Percentiles rank a stretch among this genome's conserved stretches.
Evolutionary conservation across 2,113 vertebrate genomes (phyloP).

Genomic region (Verasper variegatus): DNA sequence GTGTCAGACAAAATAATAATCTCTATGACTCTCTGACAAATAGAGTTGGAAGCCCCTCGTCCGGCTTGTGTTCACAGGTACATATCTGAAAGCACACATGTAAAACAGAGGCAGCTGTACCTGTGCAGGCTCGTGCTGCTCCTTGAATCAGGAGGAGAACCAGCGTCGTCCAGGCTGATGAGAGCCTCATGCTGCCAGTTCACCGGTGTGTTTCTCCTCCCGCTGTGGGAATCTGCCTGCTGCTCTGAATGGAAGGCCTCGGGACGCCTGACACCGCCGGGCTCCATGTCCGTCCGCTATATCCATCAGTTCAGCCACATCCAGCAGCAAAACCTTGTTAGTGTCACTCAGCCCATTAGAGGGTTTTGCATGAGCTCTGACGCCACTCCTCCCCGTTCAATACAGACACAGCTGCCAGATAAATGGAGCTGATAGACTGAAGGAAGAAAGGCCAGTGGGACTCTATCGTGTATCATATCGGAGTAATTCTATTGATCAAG

Average conservation of each 20-base stretch:
- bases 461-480: slow-evolving; percentile 35
- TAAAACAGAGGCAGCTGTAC: slow-evolving; percentile 44
- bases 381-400: slow-evolving; percentile 10
- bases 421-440: slow-evolving; percentile 36
- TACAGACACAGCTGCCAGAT: slow-evolving; percentile 32
- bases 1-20: too few relatives aligned
- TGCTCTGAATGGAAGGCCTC: slow-evolving; percentile 53
- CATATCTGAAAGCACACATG: not conserved
- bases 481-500: slow-evolving; percentile 35
- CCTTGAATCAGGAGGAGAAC: slow-evolving; percentile 53
- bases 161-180: slow-evolving; percentile 60
- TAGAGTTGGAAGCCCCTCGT: too few relatives aligned
- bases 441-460: not conserved
- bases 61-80: too few relatives aligned
- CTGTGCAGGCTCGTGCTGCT: slow-evolving; percentile 60
- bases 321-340: slow-evolving; percentile 48
- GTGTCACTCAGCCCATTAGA: slow-evolving; percentile 40
- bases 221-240: slow-evolving; percentile 22
- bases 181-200: slow-evolving; percentile 68
- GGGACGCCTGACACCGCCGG: slow-evolving; percentile 13
- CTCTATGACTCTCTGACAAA: too few relatives aligned
- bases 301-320: slow-evolving; percentile 35
- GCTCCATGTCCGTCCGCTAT: slow-evolving; percentile 42
- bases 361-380: slow-evolving; percentile 29
- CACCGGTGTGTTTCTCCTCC: slow-evolving; percentile 10